phyloP scores from a whole-genome alignment of 2,797 vertebrate species.

The Acanthiza pusilla region DNA sequence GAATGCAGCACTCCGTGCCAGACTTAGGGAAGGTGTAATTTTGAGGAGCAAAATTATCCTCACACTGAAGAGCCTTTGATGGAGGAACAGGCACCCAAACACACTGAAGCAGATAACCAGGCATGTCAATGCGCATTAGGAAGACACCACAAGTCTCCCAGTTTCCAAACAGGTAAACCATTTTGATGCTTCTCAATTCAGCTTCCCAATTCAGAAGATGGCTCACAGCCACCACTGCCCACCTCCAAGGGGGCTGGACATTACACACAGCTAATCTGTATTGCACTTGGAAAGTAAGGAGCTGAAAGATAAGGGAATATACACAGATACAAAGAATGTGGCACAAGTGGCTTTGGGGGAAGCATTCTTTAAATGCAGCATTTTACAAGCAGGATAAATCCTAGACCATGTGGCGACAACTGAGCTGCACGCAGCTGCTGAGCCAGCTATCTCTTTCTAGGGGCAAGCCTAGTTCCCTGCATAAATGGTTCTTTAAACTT shows the following conservation, averaged over 20 bases:
- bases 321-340: neutral
- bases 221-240: neutral
- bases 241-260: neutral
- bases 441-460: slow-evolving; percentile 28
- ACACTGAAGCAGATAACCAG: neutral
- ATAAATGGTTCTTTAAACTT: slow-evolving; percentile 18
- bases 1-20: neutral
- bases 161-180: neutral
- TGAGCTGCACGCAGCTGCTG: neutral
- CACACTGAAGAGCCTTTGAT: neutral
- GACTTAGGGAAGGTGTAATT: neutral
- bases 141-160: neutral
- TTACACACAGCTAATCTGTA: neutral
- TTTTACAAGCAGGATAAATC: slow-evolving; percentile 37
- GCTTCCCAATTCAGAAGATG: neutral
- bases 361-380: neutral
- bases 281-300: neutral
- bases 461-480: neutral
- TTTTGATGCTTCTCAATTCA: neutral
- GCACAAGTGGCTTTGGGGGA: neutral
- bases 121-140: rapidly evolving
- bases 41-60: neutral
- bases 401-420: neutral
- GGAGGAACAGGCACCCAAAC: neutral
- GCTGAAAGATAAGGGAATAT: neutral